A percentile compares a stretch with the other conserved stretches of the same genome.
phyloP scores from a whole-genome alignment of 1,140 invertebrate species.

The Ctenoplectra terminalis region DNA sequence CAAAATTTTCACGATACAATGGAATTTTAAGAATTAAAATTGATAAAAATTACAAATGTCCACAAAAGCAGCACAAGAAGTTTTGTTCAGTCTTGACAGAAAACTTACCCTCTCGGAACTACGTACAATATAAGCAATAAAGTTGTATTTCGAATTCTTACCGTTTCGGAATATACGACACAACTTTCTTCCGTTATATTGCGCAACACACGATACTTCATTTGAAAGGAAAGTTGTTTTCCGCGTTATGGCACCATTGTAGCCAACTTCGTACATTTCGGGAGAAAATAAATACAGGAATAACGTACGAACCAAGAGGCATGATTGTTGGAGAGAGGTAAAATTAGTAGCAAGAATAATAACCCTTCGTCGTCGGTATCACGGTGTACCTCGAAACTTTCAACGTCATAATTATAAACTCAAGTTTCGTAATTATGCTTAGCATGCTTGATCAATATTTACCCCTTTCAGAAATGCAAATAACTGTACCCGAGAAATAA shows the following conservation, averaged over 20 bases:
- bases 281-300: not conserved
- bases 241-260: not conserved
- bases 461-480: not conserved
- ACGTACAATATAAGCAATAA: too few species aligned
- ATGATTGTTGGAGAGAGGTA: constrained; percentile 1
- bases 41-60: too few species aligned
- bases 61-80: too few species aligned
- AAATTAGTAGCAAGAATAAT: constrained; percentile 44
- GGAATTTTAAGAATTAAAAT: too few species aligned
- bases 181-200: not conserved
- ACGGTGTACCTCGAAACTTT: not conserved
- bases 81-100: too few species aligned
- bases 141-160: too few species aligned
- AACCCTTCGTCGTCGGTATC: constrained; percentile 1
- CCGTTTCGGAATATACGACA: too few species aligned
- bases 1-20: too few species aligned
- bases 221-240: not conserved
- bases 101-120: too few species aligned
- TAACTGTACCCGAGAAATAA: too few species aligned
- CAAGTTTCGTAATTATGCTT: not conserved
- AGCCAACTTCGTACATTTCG: not conserved
- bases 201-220: not conserved
- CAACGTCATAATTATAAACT: constrained; percentile 12
- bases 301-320: not conserved
- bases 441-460: not conserved